Conservation (phyloP, 2,888 invertebrate species). For the Zygothrica quintamaculata region DNA sequence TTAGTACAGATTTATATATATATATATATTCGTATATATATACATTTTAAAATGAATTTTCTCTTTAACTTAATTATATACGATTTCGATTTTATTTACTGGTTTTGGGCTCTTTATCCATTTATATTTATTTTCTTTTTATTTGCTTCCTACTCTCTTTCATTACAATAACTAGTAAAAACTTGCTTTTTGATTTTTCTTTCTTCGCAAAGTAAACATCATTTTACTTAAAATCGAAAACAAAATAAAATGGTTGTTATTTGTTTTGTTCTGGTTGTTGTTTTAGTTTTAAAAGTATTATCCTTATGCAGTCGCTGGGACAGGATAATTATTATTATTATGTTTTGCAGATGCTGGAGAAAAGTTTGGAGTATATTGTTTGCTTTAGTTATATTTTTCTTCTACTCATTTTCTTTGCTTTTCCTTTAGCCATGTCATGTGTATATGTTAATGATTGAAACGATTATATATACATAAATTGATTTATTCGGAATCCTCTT, state of each 20-base stretch:
- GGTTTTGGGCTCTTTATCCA: slow-evolving; percentile 62
- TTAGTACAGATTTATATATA: slow-evolving; percentile 59
- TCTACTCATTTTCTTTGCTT: no score
- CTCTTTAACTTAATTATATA: slow-evolving; percentile 64
- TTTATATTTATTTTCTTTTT: slow-evolving; percentile 14
- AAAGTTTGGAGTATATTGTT: not conserved
- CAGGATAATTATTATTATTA: not conserved
- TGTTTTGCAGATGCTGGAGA: not conserved
- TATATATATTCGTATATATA: not conserved
- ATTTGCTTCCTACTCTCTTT: no score
- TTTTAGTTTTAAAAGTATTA: no score
- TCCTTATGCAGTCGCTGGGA: not conserved
- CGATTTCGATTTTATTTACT: slow-evolving; percentile 44
- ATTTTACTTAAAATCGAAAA: slow-evolving; percentile 68
- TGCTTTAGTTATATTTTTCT: no score
- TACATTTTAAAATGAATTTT: slow-evolving; percentile 74
- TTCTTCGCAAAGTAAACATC: slow-evolving; percentile 62
- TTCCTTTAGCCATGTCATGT: slow-evolving; percentile 29
- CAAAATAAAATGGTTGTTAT: slow-evolving; percentile 20
- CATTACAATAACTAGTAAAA: slow-evolving; percentile 81
- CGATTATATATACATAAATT: no score
- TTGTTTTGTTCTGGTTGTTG: no score
- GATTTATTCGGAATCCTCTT: slow-evolving; percentile 85
- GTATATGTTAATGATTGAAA: slow-evolving; percentile 23
- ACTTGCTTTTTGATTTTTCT: slow-evolving; percentile 48